phyloP scores from a whole-genome alignment of 2,113 vertebrate genomes.

The Leucopsar rothschildi region DNA sequence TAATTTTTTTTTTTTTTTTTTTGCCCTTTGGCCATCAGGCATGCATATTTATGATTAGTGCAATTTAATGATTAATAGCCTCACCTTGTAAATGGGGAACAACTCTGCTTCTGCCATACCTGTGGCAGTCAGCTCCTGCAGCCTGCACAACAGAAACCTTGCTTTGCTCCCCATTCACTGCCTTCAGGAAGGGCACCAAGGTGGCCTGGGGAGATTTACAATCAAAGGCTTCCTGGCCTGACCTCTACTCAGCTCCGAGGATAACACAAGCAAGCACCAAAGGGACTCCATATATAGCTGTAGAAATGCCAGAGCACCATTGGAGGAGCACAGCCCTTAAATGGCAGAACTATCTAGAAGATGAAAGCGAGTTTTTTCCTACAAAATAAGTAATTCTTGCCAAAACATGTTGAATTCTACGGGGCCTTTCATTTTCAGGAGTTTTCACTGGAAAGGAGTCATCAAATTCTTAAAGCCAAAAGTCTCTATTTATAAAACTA shows the following conservation, averaged over 20 bases:
- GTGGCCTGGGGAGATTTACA: conserved; percentile 21
- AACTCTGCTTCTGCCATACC: not conserved
- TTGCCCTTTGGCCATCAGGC: fast-evolving
- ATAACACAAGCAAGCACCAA: conserved; percentile 3
- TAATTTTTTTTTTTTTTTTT: not conserved
- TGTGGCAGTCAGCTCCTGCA: not conserved
- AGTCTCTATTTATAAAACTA: not conserved
- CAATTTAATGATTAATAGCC: not conserved
- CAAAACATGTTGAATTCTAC: not conserved
- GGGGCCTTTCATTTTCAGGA: not conserved
- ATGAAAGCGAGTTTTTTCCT: not conserved
- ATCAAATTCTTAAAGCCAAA: not conserved
- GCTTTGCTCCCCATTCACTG: not conserved
- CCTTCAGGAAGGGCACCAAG: conserved; percentile 40
- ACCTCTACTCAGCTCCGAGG: not conserved
- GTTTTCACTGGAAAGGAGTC: not conserved
- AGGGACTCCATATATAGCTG: conserved; percentile 37
- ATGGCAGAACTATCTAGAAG: not conserved
- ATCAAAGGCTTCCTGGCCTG: conserved; percentile 49
- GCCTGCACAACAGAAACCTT: not conserved
- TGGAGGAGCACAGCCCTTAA: not conserved
- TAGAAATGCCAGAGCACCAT: not conserved
- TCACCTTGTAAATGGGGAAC: not conserved
- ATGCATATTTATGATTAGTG: not conserved
- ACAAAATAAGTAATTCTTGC: not conserved